Conservation (phyloP, 37 sponge, comb jelly and placozoan genomes). For the Haliclona indistincta region DNA sequence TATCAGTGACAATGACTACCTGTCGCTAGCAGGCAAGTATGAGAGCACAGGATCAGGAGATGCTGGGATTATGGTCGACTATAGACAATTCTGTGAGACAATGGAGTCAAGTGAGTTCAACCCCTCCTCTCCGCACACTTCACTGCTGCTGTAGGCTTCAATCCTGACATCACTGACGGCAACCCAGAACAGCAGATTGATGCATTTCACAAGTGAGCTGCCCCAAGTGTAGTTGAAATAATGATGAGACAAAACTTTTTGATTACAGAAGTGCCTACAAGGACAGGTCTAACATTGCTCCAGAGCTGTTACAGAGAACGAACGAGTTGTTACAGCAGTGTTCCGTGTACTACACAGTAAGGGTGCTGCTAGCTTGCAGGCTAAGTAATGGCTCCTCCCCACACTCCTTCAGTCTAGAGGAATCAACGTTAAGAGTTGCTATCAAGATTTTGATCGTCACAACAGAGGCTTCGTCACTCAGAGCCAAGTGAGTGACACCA, state of each 20-base stretch:
- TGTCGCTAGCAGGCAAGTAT: constrained; percentile 54
- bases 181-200: constrained; percentile 47
- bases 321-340: not conserved
- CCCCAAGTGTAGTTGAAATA: constrained; percentile 62
- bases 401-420: constrained; percentile 51
- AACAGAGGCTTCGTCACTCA: constrained; percentile 81
- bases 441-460: constrained; percentile 87
- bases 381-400: not conserved
- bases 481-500: constrained; percentile 75
- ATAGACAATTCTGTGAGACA: constrained; percentile 50
- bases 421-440: constrained; percentile 78
- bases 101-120: constrained; percentile 69
- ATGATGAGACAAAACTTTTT: too few relatives aligned
- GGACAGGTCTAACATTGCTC: too few relatives aligned
- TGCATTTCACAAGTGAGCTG: constrained; percentile 15
- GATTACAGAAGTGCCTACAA: too few relatives aligned
- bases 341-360: not conserved
- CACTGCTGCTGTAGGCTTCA: constrained; percentile 21
- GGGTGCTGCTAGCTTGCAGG: not conserved
- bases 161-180: constrained; percentile 62
- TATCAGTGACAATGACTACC: constrained; percentile 65
- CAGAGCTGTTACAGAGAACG: not conserved
- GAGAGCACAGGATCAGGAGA: constrained; percentile 52
- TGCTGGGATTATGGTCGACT: constrained; percentile 80
- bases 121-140: not conserved